Base-by-base conservation (phyloP, 1,140 invertebrate genomes). In the Drosophila ercepeae region DNA sequence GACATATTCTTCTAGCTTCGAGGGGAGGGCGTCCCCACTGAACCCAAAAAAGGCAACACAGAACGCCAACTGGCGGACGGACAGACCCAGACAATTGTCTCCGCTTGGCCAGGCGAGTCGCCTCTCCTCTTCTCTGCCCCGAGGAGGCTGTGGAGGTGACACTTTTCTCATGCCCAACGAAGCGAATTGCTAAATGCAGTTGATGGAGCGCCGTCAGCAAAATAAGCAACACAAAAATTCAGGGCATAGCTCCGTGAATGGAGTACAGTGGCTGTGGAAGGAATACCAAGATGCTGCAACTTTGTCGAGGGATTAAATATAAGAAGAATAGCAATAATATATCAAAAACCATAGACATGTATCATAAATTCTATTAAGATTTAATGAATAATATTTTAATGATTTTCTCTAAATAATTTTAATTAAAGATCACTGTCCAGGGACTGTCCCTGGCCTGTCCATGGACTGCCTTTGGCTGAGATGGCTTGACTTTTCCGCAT, bases 101-200 rank as follows among this genome's bases (percentile, higher is more conserved):
- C 64, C 7, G 64, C 53, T 46, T 53, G 49, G 23, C 46, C 27
- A 14, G 21, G n/a, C 7, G 14, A 7, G 44, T 13, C 11, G 1
- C 19, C 14, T 23, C 6, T 29, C 27, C 7, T 49, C 5, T 13
- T 11, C 23, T 25, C 21, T 27, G 19, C 8, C n/a, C 5, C 7
- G 7, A 25, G 18, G 55, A 49, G 57, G 49, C 49, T 54, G 68
- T 70, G 48, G 70, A 83, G 78, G 78, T 77, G 78, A 81, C 75
- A 83, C 70, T 83, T 78, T 83, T 83, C 78, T 67, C 74, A 75
- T 83, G 78, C 55, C 74, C 78, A 83, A 70, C 78, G 69, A 82
- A 58, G 72, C 77, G 73, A 50, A 65, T 45, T 51, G 59, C 46
- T 44, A 79, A 79, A 74, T 79, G 71, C 53, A 70, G 51, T 57